phyloP scores from a whole-genome alignment of 2,888 invertebrate species.

The Chloroclysta siterata region DNA sequence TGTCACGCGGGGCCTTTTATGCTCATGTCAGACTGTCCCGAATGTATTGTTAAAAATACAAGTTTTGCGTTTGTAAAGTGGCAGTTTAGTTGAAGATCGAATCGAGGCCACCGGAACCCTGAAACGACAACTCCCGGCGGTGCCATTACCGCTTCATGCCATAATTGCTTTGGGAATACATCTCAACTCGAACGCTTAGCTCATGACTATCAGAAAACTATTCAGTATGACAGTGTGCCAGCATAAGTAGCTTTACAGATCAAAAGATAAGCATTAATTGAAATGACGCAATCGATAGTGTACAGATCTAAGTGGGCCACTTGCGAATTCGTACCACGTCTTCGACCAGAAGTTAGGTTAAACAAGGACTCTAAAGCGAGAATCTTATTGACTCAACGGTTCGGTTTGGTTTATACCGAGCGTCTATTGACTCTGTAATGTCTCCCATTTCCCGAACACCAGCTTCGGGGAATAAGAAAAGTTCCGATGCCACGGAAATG shows the following conservation, averaged over 20 bases:
- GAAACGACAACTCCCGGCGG: slow-evolving; percentile 48
- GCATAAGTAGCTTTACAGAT: slow-evolving; percentile 28
- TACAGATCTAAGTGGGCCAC: slow-evolving; percentile 46
- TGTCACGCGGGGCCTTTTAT: slow-evolving; percentile 40
- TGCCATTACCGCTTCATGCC: slow-evolving; percentile 51
- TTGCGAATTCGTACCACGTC: slow-evolving; percentile 65
- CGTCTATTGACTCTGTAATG: slow-evolving; percentile 81
- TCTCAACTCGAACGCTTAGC: slow-evolving; percentile 48
- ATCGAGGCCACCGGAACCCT: slow-evolving; percentile 49
- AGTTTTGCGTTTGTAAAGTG: slow-evolving; percentile 34
- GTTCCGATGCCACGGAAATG: slow-evolving; percentile 71
- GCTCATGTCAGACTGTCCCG: slow-evolving; percentile 38
- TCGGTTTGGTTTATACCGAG: slow-evolving; percentile 62
- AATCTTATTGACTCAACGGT: slow-evolving; percentile 74
- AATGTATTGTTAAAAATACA: slow-evolving; percentile 38
- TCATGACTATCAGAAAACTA: slow-evolving; percentile 36
- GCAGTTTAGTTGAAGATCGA: slow-evolving; percentile 46
- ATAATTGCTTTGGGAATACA: slow-evolving; percentile 60
- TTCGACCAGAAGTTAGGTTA: slow-evolving; percentile 66
- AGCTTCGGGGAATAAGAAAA: slow-evolving; percentile 79
- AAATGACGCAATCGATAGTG: slow-evolving; percentile 59
- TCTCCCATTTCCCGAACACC: slow-evolving; percentile 80
- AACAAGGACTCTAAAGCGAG: slow-evolving; percentile 70
- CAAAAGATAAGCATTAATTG: slow-evolving; percentile 60
- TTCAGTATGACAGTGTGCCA: slow-evolving; percentile 32